These are phyloP conservation scores for Proterorhinus semilunaris DNA, from an alignment of 2,113 vertebrate species.

Conservation along the genomic window DNA sequence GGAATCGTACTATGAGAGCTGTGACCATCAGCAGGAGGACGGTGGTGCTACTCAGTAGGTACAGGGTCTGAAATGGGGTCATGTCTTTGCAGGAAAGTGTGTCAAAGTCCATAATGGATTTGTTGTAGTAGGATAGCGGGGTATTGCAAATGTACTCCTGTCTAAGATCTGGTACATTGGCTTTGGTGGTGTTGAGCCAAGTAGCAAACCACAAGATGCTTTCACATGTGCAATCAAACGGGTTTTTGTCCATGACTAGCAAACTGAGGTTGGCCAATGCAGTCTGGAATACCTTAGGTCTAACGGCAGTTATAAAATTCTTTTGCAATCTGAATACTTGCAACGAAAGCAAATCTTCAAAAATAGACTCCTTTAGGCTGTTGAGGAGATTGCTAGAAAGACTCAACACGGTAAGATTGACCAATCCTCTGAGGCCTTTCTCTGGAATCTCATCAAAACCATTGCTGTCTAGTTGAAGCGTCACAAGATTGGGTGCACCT, in stretches of 20 bases:
- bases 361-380: slow-evolving; percentile 77
- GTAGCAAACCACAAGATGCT: slow-evolving; percentile 91
- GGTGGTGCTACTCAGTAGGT: slow-evolving; percentile 71
- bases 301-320: slow-evolving; percentile 89
- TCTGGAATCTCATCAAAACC: slow-evolving; percentile 92
- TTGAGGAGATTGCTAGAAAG: slow-evolving; percentile 86
- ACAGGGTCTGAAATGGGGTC: slow-evolving; percentile 84
- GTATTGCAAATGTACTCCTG: slow-evolving; percentile 89
- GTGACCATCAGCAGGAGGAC: slow-evolving; percentile 67
- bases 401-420: slow-evolving; percentile 74
- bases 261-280: slow-evolving; percentile 77
- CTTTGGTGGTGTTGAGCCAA: slow-evolving; percentile 85
- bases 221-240: slow-evolving; percentile 96
- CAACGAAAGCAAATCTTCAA: slow-evolving; percentile 81
- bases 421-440: slow-evolving; percentile 77
- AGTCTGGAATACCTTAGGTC: slow-evolving; percentile 79
- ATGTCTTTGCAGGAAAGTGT: slow-evolving; percentile 86
- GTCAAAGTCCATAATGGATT: slow-evolving; percentile 80
- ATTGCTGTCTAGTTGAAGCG: slow-evolving; percentile 85
- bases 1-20: slow-evolving; percentile 80
- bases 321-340: slow-evolving; percentile 82
- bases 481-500: slow-evolving; percentile 64
- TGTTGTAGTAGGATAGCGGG: slow-evolving; percentile 83
- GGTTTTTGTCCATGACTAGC: slow-evolving; percentile 86
- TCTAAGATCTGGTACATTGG: slow-evolving; percentile 67